Percentiles rank a stretch among this genome's conserved stretches.
phyloP scores from a whole-genome alignment of 2,113 vertebrate genomes.

The Misgurnus mizolepis region DNA sequence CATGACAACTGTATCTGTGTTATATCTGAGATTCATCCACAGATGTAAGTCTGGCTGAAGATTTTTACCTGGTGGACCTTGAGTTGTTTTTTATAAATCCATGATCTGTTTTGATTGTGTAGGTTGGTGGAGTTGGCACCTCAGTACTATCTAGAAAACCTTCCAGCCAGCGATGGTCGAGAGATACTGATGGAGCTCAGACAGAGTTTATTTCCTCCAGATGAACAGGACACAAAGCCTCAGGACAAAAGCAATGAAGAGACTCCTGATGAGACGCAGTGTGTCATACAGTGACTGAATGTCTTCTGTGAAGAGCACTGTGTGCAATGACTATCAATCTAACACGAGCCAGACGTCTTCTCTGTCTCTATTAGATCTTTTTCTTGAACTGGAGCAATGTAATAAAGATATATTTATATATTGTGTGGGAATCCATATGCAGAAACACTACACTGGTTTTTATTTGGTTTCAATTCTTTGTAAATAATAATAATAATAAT shows the following conservation, averaged over 20 bases:
- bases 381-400: background rate
- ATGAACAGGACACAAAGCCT: background rate
- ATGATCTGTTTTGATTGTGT: background rate
- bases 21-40: slow-evolving; percentile 86
- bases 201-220: slow-evolving; percentile 65
- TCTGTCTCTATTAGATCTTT: background rate
- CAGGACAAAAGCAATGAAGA: slow-evolving; percentile 23
- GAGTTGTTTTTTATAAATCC: no score
- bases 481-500: no score
- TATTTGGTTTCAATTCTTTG: no score
- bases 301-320: no score
- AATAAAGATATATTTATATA: slow-evolving; percentile 11
- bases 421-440: background rate
- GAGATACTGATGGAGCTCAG: slow-evolving; percentile 87
- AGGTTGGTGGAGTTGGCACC: slow-evolving; percentile 91
- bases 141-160: slow-evolving; percentile 91
- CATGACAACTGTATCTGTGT: slow-evolving; percentile 85
- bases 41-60: slow-evolving; percentile 79
- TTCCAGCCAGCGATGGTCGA: slow-evolving; percentile 87
- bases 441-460: no score
- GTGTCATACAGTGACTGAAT: slow-evolving; percentile 76
- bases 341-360: no score
- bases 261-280: slow-evolving; percentile 61
- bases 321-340: no score
- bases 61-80: background rate